Evolutionary conservation across 2,888 invertebrate genomes (phyloP).

Genomic region (Caenorhabditis japonica): DNA sequence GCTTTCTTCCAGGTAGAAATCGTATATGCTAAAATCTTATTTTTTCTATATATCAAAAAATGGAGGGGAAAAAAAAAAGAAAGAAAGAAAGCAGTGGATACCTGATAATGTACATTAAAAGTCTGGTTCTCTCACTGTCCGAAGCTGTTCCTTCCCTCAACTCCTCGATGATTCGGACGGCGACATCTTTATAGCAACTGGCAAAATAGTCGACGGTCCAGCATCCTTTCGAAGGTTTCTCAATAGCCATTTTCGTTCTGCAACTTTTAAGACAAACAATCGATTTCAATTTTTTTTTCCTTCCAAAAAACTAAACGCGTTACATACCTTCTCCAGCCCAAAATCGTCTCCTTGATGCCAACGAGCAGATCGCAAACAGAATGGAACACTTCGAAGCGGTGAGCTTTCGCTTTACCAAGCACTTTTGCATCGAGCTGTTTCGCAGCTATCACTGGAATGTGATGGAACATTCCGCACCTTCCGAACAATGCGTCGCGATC

Average conservation of each 20-base stretch:
- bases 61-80: neutral
- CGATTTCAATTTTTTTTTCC: neutral
- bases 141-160: conserved; percentile 14
- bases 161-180: conserved; percentile 23
- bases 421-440: conserved; percentile 20
- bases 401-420: conserved; percentile 5
- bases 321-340: conserved; percentile 33
- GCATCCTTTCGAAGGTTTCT: conserved; percentile 13
- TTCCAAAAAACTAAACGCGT: too few relatives aligned
- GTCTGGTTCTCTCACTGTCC: conserved; percentile 38
- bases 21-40: conserved; percentile 39
- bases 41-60: too few relatives aligned
- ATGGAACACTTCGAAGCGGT: conserved; percentile 34
- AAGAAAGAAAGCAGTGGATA: too few relatives aligned
- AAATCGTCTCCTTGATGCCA: conserved; percentile 30
- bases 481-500: conserved; percentile 48
- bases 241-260: conserved; percentile 26
- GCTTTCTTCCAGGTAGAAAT: conserved; percentile 40
- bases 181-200: conserved; percentile 14
- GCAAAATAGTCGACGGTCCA: conserved; percentile 43
- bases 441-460: conserved; percentile 31
- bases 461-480: conserved; percentile 26
- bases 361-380: conserved; percentile 34
- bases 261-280: too few relatives aligned
- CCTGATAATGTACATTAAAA: conserved; percentile 16